Evolutionary conservation across 2,888 invertebrate species (phyloP).

Genomic region (Leptopilina myrica): DNA sequence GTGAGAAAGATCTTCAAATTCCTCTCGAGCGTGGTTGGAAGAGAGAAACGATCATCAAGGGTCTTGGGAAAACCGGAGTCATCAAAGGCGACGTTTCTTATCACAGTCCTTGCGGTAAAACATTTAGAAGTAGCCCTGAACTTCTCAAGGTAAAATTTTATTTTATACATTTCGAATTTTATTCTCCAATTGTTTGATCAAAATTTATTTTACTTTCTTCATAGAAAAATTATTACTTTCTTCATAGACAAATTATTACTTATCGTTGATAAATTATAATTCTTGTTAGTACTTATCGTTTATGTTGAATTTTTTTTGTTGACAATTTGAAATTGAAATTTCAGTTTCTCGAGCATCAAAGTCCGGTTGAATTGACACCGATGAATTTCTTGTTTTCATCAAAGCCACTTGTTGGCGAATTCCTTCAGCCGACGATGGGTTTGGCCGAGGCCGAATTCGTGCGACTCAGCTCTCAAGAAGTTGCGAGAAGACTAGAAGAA

Average conservation of each 20-base stretch:
- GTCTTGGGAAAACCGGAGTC: constrained; percentile 90
- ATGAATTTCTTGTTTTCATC: constrained; percentile 97
- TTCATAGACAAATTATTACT: too few relatives aligned
- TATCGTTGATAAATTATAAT: too few relatives aligned
- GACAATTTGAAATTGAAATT: constrained; percentile 17
- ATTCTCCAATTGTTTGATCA: neutral
- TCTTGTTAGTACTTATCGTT: too few relatives aligned
- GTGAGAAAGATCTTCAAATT: constrained; percentile 72
- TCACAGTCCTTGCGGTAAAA: constrained; percentile 83
- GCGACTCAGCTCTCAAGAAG: constrained; percentile 88
- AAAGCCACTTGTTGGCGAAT: constrained; percentile 92
- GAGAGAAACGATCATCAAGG: constrained; percentile 93
- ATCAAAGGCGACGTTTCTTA: constrained; percentile 97
- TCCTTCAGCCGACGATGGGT: constrained; percentile 84
- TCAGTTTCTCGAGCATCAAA: constrained; percentile 73
- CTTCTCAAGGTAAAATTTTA: constrained; percentile 76
- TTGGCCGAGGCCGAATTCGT: constrained; percentile 84
- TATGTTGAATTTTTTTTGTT: too few relatives aligned
- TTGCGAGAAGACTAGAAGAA: constrained; percentile 83
- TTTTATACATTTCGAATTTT: neutral
- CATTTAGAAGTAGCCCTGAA: constrained; percentile 81
- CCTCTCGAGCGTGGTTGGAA: constrained; percentile 86
- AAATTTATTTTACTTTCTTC: too few relatives aligned
- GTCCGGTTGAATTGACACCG: constrained; percentile 82
- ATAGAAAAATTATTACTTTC: too few relatives aligned